These are phyloP conservation scores for Saguinus midas DNA, from an alignment of 2,113 vertebrate species.

Conservation along the genomic window DNA sequence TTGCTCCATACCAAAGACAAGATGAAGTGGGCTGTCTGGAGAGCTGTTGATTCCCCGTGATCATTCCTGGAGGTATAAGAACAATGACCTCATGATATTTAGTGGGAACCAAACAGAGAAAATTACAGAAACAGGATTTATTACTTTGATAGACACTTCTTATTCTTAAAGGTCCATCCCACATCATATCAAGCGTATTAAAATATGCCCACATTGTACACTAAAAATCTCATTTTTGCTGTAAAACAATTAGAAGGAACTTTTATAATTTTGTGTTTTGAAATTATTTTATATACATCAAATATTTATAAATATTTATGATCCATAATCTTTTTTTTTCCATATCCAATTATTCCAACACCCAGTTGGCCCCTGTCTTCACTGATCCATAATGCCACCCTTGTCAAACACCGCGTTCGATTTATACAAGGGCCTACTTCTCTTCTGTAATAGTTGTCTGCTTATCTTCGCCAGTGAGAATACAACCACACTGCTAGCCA, in stretches of 20 bases:
- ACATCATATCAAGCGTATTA: not conserved
- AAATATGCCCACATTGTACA: not conserved
- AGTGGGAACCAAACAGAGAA: not conserved
- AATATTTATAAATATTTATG: not conserved
- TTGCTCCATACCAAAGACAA: not conserved
- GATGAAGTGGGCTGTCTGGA: not conserved
- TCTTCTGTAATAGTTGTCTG: not conserved
- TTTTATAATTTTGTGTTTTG: not conserved
- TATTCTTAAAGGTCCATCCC: not conserved
- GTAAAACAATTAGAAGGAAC: not conserved
- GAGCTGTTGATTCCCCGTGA: not conserved
- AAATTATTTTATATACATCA: slow-evolving; percentile 23
- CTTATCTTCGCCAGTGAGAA: not conserved
- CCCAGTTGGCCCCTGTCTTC: not conserved
- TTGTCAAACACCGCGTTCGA: not conserved
- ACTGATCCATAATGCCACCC: not conserved
- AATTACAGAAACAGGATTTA: not conserved
- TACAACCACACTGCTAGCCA: not conserved
- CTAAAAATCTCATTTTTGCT: not conserved
- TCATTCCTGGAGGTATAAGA: not conserved
- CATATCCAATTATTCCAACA: not conserved
- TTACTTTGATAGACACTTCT: not conserved
- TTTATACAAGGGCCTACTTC: not conserved
- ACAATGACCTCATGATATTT: not conserved
- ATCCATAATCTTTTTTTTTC: not conserved